Evolutionary conservation across 2,797 vertebrate genomes (phyloP), one percentile per base, ranked within the genome.

Genomic region (Poeciliopsis turneri): DNA sequence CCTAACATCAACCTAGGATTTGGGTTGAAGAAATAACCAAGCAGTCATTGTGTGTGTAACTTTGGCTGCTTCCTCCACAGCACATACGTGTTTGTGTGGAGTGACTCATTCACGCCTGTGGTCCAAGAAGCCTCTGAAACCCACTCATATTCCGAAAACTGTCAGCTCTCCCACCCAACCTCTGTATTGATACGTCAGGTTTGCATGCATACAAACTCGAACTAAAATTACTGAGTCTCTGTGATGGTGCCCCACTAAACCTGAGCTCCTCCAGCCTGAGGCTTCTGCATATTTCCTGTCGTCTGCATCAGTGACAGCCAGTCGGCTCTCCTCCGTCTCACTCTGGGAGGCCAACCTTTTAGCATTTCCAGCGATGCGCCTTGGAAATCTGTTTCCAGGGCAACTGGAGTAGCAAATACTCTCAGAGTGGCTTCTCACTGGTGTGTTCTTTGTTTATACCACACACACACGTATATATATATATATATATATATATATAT

Each of bases 361-460:
- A 92, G 92, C 90, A 87, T 95, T 92, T 94, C 88, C 94, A 94
- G 90, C 87, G 91, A 94, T 94, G 93, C 93, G 92, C 92, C 93
- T 92, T 80, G 79, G 89, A 94, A 95, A 94, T 92, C 94, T 94
- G 96, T 96, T 96, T 96, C 96, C 95, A 96, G 92, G 95, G 95
- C 93, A 96, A 96, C 96, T 87, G 51, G 92, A 90, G 93, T 90
- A 94, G 93, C 94, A 92, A 92, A 94, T 95, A 90, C 86, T 94
- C 93, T 90, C 92, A 92, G 90, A 84, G 90, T 76, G 88, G 92
- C 90, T 89, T 91, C 82, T 94, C 45, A 82, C 89, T 86, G 85
- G 84, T 86, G 92, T 87, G 81, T 84, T 90, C 84, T 93, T 95
- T 95, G 94, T 95, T 95, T 92, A 93, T 87, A 94, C 84, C 90